A percentile compares a stretch with the other conserved stretches of the same genome.
These are phyloP conservation scores for Pseudochirops corinnae DNA, from an alignment of 2,797 vertebrate species.

Conservation along the genomic window DNA sequence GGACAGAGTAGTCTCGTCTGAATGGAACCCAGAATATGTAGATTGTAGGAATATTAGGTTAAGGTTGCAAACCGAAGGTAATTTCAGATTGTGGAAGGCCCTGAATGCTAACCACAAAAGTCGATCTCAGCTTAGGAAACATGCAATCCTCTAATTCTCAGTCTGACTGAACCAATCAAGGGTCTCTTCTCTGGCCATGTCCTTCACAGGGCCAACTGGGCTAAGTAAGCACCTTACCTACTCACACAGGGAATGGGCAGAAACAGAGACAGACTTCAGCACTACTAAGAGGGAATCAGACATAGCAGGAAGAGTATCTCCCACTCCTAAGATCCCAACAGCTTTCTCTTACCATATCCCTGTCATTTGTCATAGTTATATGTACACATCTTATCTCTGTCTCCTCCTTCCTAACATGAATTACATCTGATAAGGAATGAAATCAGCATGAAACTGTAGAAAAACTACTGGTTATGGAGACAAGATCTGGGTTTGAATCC, in stretches of 20 bases:
- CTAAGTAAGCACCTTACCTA: neutral
- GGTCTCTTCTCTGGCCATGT: neutral
- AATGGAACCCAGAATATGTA: neutral
- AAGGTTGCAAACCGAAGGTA: neutral
- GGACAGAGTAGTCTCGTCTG: neutral
- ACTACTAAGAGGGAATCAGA: neutral
- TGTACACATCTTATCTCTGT: neutral
- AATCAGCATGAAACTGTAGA: neutral
- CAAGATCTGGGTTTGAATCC: neutral
- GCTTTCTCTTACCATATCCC: neutral
- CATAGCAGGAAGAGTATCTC: neutral
- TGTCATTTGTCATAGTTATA: neutral
- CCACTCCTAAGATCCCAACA: neutral
- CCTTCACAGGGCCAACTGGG: neutral
- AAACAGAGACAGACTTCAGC: neutral
- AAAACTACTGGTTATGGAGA: neutral
- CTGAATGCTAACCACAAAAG: neutral
- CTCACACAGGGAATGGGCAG: neutral
- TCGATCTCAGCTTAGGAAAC: neutral
- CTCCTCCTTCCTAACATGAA: neutral
- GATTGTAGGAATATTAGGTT: neutral
- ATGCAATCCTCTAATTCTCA: neutral
- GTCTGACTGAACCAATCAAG: neutral
- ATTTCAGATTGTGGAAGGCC: neutral
- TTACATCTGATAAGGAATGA: neutral